phyloP scores from a whole-genome alignment of 2,888 invertebrate genomes.

The Melanchra persicariae region DNA sequence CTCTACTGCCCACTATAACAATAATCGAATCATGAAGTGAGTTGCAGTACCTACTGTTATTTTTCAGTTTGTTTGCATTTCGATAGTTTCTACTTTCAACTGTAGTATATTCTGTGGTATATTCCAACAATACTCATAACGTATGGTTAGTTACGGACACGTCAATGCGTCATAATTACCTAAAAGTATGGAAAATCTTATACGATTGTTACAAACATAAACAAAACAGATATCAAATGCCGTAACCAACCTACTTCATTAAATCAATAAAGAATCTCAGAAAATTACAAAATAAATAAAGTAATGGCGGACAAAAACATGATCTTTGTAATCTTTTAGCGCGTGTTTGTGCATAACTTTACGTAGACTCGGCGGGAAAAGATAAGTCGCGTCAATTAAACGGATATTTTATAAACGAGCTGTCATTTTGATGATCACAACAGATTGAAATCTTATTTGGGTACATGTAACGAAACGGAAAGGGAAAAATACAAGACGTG shows the following conservation, averaged over 20 bases:
- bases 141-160: too few species aligned
- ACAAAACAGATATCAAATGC: slow-evolving; percentile 4
- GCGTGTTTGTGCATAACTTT: slow-evolving; percentile 56
- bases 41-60: too few species aligned
- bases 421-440: slow-evolving; percentile 3
- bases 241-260: background rate
- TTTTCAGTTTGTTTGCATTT: too few species aligned
- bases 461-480: background rate
- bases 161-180: background rate
- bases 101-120: too few species aligned
- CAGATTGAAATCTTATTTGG: background rate
- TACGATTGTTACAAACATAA: slow-evolving; percentile 9
- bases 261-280: slow-evolving; percentile 13
- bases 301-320: slow-evolving; percentile 18
- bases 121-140: background rate
- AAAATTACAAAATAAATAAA: slow-evolving; percentile 25
- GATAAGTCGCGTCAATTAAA: slow-evolving; percentile 24
- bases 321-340: slow-evolving; percentile 27
- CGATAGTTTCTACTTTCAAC: too few species aligned
- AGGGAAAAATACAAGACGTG: background rate
- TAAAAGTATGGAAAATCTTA: background rate
- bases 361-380: slow-evolving; percentile 1
- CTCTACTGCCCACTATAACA: too few species aligned
- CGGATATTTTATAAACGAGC: slow-evolving; percentile 2
- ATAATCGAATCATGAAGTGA: background rate